Evolutionary conservation across 2,888 invertebrate genomes (phyloP).

Genomic region (Athalia cordata): DNA sequence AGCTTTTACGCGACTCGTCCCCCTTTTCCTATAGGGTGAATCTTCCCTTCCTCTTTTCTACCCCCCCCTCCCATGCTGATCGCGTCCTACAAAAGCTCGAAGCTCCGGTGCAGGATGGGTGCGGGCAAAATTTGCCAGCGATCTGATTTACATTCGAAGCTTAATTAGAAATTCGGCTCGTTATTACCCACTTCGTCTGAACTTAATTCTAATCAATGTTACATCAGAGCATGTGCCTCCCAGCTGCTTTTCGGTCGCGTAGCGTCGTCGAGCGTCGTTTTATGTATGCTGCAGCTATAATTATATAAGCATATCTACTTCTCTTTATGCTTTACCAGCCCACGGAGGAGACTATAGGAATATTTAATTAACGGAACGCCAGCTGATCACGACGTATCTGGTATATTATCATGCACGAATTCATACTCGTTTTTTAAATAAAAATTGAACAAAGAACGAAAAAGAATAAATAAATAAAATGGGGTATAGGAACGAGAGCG

Average conservation of each 20-base stretch:
- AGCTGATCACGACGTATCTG: neutral
- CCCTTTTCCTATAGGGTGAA: neutral
- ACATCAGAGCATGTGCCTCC: neutral
- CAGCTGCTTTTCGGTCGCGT: neutral
- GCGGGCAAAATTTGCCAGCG: conserved; percentile 3
- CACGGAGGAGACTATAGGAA: neutral
- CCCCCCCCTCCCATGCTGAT: neutral
- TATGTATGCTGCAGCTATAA: too few species aligned
- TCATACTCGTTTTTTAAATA: neutral
- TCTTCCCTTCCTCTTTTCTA: neutral
- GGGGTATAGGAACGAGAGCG: too few species aligned
- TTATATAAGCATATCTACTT: too few species aligned
- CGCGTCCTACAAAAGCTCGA: neutral
- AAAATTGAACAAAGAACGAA: too few species aligned
- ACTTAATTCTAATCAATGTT: conserved; percentile 35
- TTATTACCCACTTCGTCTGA: conserved; percentile 30
- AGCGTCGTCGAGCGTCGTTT: neutral
- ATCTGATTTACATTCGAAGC: conserved; percentile 42
- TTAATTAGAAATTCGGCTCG: conserved; percentile 39
- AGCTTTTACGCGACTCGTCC: conserved; percentile 22
- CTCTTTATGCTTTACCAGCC: too few species aligned
- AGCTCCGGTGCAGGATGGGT: neutral
- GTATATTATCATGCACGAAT: neutral
- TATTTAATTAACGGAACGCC: conserved; percentile 8
- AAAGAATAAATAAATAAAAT: neutral